Evolutionary conservation across 2,888 invertebrate genomes (phyloP).

Genomic region (Apomyelois bistriatella): DNA sequence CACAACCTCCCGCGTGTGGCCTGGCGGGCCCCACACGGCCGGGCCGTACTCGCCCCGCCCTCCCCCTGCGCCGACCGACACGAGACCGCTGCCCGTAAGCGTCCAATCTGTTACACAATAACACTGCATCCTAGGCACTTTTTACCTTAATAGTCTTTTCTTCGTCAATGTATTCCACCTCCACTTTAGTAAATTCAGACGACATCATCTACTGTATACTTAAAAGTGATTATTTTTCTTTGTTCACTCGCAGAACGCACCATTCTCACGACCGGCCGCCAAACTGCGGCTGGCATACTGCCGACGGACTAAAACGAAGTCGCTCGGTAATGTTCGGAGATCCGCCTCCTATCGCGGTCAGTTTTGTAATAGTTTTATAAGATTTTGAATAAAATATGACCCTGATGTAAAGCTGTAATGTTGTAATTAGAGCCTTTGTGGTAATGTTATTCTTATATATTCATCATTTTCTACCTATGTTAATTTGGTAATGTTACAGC

Average conservation of each 20-base stretch:
- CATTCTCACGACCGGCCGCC: slow-evolving; percentile 78
- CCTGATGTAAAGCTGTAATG: neutral
- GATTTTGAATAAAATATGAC: slow-evolving; percentile 25
- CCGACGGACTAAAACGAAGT: slow-evolving; percentile 59
- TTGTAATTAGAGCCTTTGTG: neutral
- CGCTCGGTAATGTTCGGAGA: slow-evolving; percentile 69
- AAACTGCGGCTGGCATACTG: slow-evolving; percentile 76
- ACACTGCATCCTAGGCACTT: slow-evolving; percentile 53
- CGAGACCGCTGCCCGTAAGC: slow-evolving; percentile 76
- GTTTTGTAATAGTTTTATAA: slow-evolving; percentile 42
- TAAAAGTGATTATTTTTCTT: slow-evolving; percentile 66
- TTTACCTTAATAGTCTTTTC: slow-evolving; percentile 73
- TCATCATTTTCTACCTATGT: neutral
- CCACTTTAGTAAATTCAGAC: slow-evolving; percentile 72
- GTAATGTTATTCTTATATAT: neutral
- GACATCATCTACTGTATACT: slow-evolving; percentile 75
- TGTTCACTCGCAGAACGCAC: slow-evolving; percentile 71
- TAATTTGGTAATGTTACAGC: neutral
- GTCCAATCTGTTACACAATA: slow-evolving; percentile 75
- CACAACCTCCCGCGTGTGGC: slow-evolving; percentile 81
- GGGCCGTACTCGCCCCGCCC: slow-evolving; percentile 78
- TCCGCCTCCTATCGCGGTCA: slow-evolving; percentile 77
- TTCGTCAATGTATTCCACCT: slow-evolving; percentile 75
- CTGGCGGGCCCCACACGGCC: slow-evolving; percentile 80
- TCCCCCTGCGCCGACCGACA: slow-evolving; percentile 75